Percentiles rank a stretch among this genome's conserved stretches.
Conservation (phyloP, 1,140 invertebrate genomes). For the Hyles vespertilio region DNA sequence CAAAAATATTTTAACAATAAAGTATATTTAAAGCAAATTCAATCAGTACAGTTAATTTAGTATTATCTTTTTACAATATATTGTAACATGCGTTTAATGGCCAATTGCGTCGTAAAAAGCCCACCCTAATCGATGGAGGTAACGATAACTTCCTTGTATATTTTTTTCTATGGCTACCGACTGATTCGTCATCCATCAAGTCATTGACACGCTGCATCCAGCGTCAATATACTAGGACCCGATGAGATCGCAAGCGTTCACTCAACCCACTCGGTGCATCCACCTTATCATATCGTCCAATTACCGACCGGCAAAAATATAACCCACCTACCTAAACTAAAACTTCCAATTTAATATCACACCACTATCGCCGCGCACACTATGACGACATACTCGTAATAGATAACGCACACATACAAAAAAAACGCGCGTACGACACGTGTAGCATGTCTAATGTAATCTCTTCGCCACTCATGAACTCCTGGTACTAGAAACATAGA, state of each 20-base stretch:
- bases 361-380: background rate
- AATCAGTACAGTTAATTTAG: constrained; percentile 1
- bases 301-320: constrained; percentile 3
- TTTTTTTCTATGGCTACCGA: constrained; percentile 28
- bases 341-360: background rate
- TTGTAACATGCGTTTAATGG: constrained; percentile 1
- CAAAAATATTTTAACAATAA: too few relatives aligned
- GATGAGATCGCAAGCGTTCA: constrained; percentile 59
- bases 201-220: constrained; percentile 65
- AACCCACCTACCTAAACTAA: background rate
- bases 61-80: background rate
- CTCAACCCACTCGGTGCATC: constrained; percentile 57
- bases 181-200: constrained; percentile 63
- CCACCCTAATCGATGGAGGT: too few relatives aligned
- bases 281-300: constrained; percentile 42
- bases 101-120: too few relatives aligned
- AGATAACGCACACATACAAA: constrained; percentile 38
- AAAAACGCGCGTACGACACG: constrained; percentile 12
- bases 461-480: constrained; percentile 31
- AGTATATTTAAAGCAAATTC: background rate
- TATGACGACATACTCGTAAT: background rate
- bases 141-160: constrained; percentile 9
- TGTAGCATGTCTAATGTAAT: background rate
- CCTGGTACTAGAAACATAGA: constrained; percentile 60
- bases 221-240: constrained; percentile 58